Evolutionary conservation across 1,140 invertebrate genomes (phyloP), one percentile per base, ranked within the genome.

Genomic region (Trachymyrmex septentrionalis): DNA sequence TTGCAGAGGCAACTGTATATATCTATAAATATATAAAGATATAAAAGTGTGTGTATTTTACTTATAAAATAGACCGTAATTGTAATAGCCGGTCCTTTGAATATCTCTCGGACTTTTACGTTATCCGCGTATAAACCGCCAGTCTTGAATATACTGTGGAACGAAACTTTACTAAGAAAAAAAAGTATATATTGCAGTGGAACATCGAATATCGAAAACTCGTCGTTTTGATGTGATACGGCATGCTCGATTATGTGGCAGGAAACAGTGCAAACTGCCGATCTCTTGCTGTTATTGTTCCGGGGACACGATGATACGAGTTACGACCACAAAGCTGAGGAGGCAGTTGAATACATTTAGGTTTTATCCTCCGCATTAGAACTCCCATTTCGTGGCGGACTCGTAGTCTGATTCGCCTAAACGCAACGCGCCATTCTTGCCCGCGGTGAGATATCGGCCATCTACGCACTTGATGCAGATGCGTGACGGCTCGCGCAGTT

Each of bases 361-460:
- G 30, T 63, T n/a, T 73, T 5, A 34, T 61, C 24, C 14, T 34
- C 21, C 38, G 38, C 61, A 89, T 97, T 98, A 99, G 95, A 99
- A 99, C 96, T 99, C 98, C 98, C 98, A 99, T 94, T 98, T 98
- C 85, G 98, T 99, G 90, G 98, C 98, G 80, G 96, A 96, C 81
- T 97, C 86, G 91, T 97, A 96, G 92, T 98, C 97, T 77, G 96
- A 96, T 77, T 97, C 97, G 38, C 97, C 97, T 55, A 99, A 96
- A 93, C 97, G 97, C 96, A 99, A 97, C 81, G 97, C 97, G 67
- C 99, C 99, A 95, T 99, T 99, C 96, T 99, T 99, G 92, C 98
- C 98, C 77, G 99, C 98, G 82, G 97, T 97, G 82, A 99, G 95
- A 95, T 99, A 99, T 92, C 97, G 96, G 61, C 98, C 98, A 85